Base-by-base conservation (phyloP, 1,140 invertebrate species). In the Heliconius hewitsoni region DNA sequence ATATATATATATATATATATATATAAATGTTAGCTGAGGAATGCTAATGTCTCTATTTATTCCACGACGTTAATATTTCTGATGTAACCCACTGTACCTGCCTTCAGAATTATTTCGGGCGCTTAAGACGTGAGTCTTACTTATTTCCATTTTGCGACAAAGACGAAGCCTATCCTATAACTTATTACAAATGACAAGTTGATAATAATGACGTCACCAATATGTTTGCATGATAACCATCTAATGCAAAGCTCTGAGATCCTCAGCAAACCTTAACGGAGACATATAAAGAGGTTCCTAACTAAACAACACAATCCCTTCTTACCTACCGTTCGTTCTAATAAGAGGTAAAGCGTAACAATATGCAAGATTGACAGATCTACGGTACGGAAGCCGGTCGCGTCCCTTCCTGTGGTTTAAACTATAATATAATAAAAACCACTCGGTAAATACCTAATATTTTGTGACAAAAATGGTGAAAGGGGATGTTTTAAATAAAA, bases 221-320 rank as follows among this genome's bases (percentile, higher is more conserved):
- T 72, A 71, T 42, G 37, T 39, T 71, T 71, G 34, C 18, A 71
- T 37, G 34, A 34, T 66, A 66, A 30, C 23, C 60, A 30, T 66
- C 46, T 71, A 71, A 34, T 27, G 8, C 16, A 78, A 73, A 73
- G 57, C 78, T 52, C 18, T 23, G 18, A 71, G 57, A 71, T 23
- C 57, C 72, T 79, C 34, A 52, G 39, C 23, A 74, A 79, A 71
- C 60, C 72, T 74, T 71, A 79, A 73, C 71, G 27, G 66, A 46
- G 34, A 79, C 75, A 27, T 72, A 46, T 77, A 79, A 79, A 82
- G 77, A 78, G 57, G 75, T 77, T 18, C 82, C 82, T 83, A 83
- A 81, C 73, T 76, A 83, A 80, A 83, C 79, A 83, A 78, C 55
- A 78, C 52, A n/a, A 73, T 60, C 74, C 70, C 75, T 52, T 66